Base-by-base conservation (phyloP, 2,888 invertebrate species). In the Leucoptera coffeella region DNA sequence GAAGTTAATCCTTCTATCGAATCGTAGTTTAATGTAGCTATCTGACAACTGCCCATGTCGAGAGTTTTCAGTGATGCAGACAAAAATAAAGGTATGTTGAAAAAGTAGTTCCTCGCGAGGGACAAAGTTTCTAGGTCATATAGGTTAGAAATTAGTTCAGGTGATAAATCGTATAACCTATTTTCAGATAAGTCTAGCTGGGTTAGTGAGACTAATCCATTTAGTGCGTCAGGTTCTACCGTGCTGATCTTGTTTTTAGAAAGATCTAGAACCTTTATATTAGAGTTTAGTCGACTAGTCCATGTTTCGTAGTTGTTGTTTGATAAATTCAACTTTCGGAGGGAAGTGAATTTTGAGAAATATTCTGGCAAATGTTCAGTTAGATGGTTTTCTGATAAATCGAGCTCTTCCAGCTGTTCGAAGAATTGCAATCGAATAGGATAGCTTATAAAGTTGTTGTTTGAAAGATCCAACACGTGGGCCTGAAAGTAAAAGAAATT, bases 161-260 rank as follows among this genome's bases (percentile, higher is more conserved):
- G 46, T 32, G 75, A 69, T 31, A 86, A 45, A 13, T 60, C 47
- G 9, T 71, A 57, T 26, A 86, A 62, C 47, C 77, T 75, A 45
- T 86, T 86, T 39, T 73, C 76, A 0, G 85, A 82, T 39, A 86
- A 53, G 48, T 86, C 81, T 10, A 86, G 48, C 14, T 53, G 52
- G 27, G 67, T 62, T 15, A 86, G 49, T 26, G 65, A 52, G 20
- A 64, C 51, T 35, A 83, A 51, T 22, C 60, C 64, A 12, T 45
- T 48, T 43, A 86, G 85, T 1, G 81, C 74, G 29, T 71, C 67
- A 23, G 57, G 50, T 23, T 79, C 76, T 12, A 86, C 55, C 2
- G 44, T 49, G 19, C 64, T 73, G 25, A 86, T 73, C 27, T 77
- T 74, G 44, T 86, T 86, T 22, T 67, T 65, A 0, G 83, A 81